phyloP scores from a whole-genome alignment of 2,888 invertebrate genomes.

The Adelphocoris suturalis region DNA sequence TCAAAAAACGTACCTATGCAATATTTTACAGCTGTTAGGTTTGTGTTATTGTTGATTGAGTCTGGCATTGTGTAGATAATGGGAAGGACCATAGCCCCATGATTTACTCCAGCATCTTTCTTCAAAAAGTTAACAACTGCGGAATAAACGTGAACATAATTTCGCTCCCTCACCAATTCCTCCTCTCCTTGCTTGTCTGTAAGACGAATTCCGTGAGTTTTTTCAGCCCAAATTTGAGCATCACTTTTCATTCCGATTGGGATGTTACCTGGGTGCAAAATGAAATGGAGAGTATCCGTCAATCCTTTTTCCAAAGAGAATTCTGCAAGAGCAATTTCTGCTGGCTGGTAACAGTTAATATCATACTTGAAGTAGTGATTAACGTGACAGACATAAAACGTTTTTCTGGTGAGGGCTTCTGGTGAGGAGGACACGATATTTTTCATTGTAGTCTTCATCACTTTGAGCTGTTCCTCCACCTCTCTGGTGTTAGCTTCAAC shows the following conservation, averaged over 20 bases:
- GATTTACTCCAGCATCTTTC: not conserved
- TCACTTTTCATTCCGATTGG: slow-evolving; percentile 45
- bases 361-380: no score
- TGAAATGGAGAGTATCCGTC: no score
- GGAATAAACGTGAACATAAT: not conserved
- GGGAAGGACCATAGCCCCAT: not conserved
- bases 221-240: slow-evolving; percentile 20
- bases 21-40: not conserved
- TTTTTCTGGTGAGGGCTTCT: not conserved
- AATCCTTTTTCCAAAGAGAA: no score
- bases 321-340: no score
- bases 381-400: slow-evolving; percentile 52
- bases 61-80: slow-evolving; percentile 43
- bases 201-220: slow-evolving; percentile 35
- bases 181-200: not conserved
- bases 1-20: no score
- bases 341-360: no score
- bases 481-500: not conserved
- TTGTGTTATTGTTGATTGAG: slow-evolving; percentile 7
- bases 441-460: not conserved
- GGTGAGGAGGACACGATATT: not conserved
- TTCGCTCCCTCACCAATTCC: not conserved
- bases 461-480: not conserved
- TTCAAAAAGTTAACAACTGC: slow-evolving; percentile 38
- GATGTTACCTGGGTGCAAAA: slow-evolving; percentile 16